Percentiles rank a stretch among this genome's conserved stretches.
These are phyloP conservation scores for Choloepus hoffmanni DNA, from an alignment of 2,113 vertebrate genomes.

Conservation along the genomic window DNA sequence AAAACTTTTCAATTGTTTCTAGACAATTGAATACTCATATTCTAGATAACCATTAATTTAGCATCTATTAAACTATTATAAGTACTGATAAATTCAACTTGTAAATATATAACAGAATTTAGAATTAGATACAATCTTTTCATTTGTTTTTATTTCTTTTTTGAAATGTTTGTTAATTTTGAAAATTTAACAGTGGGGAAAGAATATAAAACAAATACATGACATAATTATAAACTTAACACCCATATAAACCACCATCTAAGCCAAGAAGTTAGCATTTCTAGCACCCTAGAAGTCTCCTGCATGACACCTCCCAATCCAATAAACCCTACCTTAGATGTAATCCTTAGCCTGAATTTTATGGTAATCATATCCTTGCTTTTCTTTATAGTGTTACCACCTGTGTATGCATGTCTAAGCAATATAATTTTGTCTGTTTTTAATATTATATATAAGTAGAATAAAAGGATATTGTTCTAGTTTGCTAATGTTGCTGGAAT, in stretches of 20 bases:
- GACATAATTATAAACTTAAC: background rate
- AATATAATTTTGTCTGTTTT: background rate
- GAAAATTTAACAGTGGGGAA: background rate
- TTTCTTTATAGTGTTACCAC: background rate
- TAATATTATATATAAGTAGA: background rate
- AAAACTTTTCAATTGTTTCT: slow-evolving; percentile 2
- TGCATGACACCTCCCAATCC: background rate
- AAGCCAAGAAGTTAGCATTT: background rate
- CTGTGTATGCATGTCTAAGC: background rate
- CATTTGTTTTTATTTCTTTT: background rate
- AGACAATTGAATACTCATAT: slow-evolving; percentile 15
- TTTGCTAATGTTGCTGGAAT: no score
- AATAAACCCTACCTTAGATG: background rate
- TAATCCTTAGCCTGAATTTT: background rate
- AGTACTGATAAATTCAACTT: background rate
- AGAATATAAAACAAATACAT: background rate
- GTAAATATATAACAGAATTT: background rate
- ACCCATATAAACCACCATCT: background rate
- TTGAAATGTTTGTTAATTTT: slow-evolving; percentile 14
- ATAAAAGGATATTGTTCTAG: background rate
- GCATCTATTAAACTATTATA: background rate
- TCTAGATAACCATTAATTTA: background rate
- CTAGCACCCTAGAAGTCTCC: background rate
- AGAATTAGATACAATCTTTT: background rate
- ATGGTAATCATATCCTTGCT: background rate